These are phyloP conservation scores for Ceyx erithaca DNA, from an alignment of 2,797 vertebrate genomes.

Conservation along the genomic window DNA sequence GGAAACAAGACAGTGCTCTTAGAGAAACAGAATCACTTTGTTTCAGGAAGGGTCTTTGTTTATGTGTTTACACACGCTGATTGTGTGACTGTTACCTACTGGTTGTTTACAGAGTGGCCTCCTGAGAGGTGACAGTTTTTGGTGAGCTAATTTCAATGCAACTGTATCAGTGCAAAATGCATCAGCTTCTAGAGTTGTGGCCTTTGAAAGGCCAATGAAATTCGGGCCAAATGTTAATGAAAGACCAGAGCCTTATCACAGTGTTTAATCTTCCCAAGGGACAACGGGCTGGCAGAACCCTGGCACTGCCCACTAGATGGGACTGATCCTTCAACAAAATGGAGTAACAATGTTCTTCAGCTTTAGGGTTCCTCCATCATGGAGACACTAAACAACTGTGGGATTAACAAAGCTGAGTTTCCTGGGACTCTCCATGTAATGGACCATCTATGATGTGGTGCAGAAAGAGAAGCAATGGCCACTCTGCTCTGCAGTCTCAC, in stretches of 20 bases:
- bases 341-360: background rate
- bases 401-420: background rate
- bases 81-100: background rate
- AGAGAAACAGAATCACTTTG: background rate
- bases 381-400: background rate
- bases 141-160: background rate
- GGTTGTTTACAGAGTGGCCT: background rate
- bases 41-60: background rate
- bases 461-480: background rate
- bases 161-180: background rate
- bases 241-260: background rate
- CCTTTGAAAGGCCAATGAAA: background rate
- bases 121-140: background rate
- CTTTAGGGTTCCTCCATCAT: background rate
- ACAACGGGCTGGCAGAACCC: background rate
- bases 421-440: fast-evolving
- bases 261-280: background rate
- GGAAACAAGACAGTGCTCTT: background rate
- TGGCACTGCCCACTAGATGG: background rate
- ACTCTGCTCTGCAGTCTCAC: fast-evolving
- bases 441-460: background rate
- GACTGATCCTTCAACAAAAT: background rate
- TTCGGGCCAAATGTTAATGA: background rate
- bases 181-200: background rate
- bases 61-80: background rate